Base-by-base conservation (phyloP, 2,888 invertebrate species). In the Agapostemon virescens region DNA sequence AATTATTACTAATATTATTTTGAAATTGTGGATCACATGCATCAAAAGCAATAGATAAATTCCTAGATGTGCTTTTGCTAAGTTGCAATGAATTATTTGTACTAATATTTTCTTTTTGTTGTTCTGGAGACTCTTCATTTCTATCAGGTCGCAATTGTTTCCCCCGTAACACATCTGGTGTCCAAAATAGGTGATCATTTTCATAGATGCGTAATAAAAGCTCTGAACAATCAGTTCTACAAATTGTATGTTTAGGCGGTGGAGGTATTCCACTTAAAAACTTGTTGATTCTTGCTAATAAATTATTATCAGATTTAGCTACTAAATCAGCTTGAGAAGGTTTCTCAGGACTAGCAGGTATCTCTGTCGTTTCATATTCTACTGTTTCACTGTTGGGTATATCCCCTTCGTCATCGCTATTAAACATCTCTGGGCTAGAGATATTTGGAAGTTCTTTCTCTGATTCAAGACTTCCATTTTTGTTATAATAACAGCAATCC, bases 241-340 rank as follows among this genome's bases (percentile, higher is more conserved):
- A 93, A 52, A 94, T 95, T 20, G 96, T 97, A 17, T 96, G 94
- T 36, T 96, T 96, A 0, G 96, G 96, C 15, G 97, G 97, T 33
- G 97, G 97, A 13, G 95, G 93, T 0, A 97, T 94, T 1, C 97
- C 97, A 84, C 94, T 94, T 13, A 97, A 92, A 66, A 94, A 94
- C 89, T 94, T 94, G 91, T 95, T 94, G 68, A 95, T 92, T 82
- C 92, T 92, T 64, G 88, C 92, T 33, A 94, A 84, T 77, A 94
- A 85, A 82, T 89, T 90, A 30, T 89, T 86, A 86, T 94, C 94
- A 3, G 91, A 91, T 74, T 84, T 89, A 3, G 74, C 69, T 40
- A 92, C 76, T 11, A 90, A 81, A 69, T 92, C 92, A 9, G 87
- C 87, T 23, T 86, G 87, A 4, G 89, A 85, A 5, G 85, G 82